Evolutionary conservation across 2,797 vertebrate genomes (phyloP).

Genomic region (Potorous gilbertii): DNA sequence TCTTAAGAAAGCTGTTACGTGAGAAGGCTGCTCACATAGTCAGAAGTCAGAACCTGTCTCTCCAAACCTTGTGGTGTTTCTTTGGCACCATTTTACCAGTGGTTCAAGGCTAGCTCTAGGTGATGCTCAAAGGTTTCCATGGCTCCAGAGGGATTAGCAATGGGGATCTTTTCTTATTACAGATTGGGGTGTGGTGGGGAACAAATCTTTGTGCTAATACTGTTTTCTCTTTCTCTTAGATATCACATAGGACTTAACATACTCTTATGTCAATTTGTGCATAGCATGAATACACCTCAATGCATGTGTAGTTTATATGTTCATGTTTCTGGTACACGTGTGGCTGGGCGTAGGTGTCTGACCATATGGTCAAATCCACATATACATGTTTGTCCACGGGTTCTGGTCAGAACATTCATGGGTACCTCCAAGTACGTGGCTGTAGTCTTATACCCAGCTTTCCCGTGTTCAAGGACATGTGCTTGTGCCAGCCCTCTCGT

Average conservation of each 20-base stretch:
- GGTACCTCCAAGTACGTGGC: neutral
- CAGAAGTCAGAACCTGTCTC: neutral
- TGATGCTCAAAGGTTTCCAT: neutral
- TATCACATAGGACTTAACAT: neutral
- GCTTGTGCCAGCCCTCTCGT: neutral
- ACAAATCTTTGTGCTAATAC: accelerated
- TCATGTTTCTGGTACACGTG: neutral
- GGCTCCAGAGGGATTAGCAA: neutral
- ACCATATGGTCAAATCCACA: neutral
- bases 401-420: neutral
- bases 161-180: neutral
- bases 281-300: neutral
- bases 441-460: neutral
- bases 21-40: neutral
- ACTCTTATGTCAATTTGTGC: neutral
- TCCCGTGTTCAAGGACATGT: neutral
- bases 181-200: neutral
- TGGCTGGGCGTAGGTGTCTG: neutral
- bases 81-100: neutral
- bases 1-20: neutral
- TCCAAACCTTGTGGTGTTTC: neutral
- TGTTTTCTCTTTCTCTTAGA: neutral
- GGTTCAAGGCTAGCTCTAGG: neutral
- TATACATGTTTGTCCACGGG: neutral
- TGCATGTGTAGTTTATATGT: neutral